Evolutionary conservation across 2,888 invertebrate genomes (phyloP).

Genomic region (Scelioninae gen. 2): DNA sequence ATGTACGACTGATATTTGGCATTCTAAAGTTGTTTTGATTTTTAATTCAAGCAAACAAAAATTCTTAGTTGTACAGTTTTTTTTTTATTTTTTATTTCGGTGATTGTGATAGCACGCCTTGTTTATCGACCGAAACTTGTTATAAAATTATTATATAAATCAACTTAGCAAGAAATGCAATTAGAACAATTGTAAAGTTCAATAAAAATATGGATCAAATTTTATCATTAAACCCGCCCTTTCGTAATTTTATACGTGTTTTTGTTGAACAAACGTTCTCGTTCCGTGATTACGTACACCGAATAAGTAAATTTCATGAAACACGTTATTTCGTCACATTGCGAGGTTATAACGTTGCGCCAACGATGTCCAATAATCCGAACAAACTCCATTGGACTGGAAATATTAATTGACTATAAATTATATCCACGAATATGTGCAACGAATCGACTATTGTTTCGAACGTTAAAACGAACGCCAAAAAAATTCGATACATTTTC

Average conservation of each 20-base stretch:
- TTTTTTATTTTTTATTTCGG: too few species aligned
- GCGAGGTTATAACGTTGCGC: conserved; percentile 35
- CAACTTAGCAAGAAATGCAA: too few species aligned
- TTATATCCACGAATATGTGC: conserved; percentile 41
- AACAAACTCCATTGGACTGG: conserved; percentile 43
- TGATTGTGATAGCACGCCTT: too few species aligned
- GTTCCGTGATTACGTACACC: conserved; percentile 33
- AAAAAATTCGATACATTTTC: conserved; percentile 12
- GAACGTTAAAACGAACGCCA: conserved; percentile 18
- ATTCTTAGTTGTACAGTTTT: too few species aligned
- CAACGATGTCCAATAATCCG: conserved; percentile 39
- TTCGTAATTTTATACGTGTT: conserved; percentile 18
- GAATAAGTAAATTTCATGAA: conserved; percentile 45
- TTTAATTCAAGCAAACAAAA: too few species aligned
- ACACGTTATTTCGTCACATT: conserved; percentile 40
- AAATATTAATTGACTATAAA: conserved; percentile 49
- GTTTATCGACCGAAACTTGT: too few species aligned
- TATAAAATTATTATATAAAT: too few species aligned
- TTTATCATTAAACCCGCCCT: conserved; percentile 9
- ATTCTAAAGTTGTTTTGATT: too few species aligned
- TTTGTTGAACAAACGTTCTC: conserved; percentile 21
- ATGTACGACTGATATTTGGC: not conserved
- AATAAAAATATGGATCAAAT: conserved; percentile 19
- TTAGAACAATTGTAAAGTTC: not conserved
- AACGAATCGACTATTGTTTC: conserved; percentile 30